Evolutionary conservation across 2,113 vertebrate species (phyloP), one percentile per base, ranked within the genome.

Genomic region (Hemibagrus wyckioides): DNA sequence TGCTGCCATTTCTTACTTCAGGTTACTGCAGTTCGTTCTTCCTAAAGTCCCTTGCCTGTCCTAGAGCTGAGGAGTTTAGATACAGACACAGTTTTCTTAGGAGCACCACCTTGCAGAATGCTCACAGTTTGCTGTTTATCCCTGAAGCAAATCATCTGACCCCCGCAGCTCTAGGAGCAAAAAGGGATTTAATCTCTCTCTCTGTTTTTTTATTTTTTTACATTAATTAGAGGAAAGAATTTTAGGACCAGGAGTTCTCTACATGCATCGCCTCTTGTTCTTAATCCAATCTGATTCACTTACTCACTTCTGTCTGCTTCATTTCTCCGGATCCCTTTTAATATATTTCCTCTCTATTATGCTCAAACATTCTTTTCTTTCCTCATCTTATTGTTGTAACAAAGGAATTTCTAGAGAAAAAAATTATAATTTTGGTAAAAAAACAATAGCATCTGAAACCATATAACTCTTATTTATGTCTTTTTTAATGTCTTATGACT

Each of bases 21-120:
- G 93, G 94, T 94, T 93, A 95, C 89, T 91, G 50, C 80, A 89
- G 91, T 93, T 92, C 91, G 91, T 63, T 30, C 41, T 79, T 89
- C 25, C 21, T 75, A 71, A 90, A 82, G 92, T 94, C 87, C 93
- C n/a, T n/a, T 94, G 92, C 48, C 79, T 59, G 69, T 61, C 23
- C 52, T 21, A 33, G 1, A 33, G 14, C 28, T 9, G 15, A 13
- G 23, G 28, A 30, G 83, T 90, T 71, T 28, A n/a, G 82, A 36
- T 52, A 76, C 82, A 90, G 89, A 88, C 85, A 80, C 19, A 30
- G 69, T 80, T 86, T 86, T 75, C 86, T 33, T 77, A 90, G 87
- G 91, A 92, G 50, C 89, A 93, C 93, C 90, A 91, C 92, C 50
- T 71, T 56, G 89, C 81, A 89, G 86, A 69, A 90, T 88, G 57